These are phyloP conservation scores for Myanophis thanlyinensis DNA, from an alignment of 2,113 vertebrate genomes.

Conservation along the genomic window DNA sequence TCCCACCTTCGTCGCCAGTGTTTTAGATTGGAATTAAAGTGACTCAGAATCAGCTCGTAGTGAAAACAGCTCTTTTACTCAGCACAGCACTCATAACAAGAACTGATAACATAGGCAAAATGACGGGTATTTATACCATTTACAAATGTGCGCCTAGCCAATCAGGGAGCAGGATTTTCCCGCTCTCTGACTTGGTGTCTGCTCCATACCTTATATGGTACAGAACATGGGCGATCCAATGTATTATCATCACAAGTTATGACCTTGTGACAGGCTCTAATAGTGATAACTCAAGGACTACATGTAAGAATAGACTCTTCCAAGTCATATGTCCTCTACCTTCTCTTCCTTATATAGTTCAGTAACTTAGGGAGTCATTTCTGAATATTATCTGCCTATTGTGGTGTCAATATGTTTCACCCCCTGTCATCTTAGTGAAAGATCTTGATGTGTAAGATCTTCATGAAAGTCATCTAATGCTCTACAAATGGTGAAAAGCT, in stretches of 20 bases:
- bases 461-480: background rate
- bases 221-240: background rate
- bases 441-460: background rate
- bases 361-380: background rate
- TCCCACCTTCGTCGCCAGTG: no score
- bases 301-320: background rate
- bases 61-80: no score
- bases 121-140: no score
- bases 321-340: background rate
- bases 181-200: no score
- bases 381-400: background rate
- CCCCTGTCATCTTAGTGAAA: background rate
- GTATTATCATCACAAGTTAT: background rate
- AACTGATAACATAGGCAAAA: no score
- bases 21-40: no score
- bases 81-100: no score
- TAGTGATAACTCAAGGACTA: background rate
- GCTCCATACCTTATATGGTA: no score
- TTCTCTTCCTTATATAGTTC: background rate
- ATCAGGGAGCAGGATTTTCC: no score
- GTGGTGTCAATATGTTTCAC: background rate
- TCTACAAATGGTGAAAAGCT: background rate
- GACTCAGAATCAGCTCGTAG: no score
- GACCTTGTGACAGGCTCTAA: background rate
- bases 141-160: no score